Evolutionary conservation across 2,113 vertebrate genomes (phyloP).

Genomic region (Nycticebus coucang): DNA sequence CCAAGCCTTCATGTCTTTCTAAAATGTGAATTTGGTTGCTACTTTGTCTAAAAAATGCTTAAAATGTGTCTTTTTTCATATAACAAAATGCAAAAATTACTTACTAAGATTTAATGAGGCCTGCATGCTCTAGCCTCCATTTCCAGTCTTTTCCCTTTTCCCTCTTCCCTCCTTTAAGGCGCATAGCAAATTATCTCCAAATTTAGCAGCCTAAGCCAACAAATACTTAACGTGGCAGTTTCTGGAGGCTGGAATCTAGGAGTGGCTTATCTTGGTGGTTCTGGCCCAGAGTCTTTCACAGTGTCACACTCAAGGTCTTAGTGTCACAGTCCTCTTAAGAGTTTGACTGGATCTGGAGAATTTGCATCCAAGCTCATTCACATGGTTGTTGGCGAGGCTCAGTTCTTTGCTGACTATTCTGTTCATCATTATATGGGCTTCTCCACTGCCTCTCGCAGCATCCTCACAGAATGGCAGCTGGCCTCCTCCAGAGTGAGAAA

Average conservation of each 20-base stretch:
- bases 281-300: background rate
- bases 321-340: background rate
- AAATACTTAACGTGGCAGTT: background rate
- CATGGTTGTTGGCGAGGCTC: background rate
- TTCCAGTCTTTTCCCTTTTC: background rate
- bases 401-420: background rate
- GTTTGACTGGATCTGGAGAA: background rate
- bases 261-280: background rate
- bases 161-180: background rate
- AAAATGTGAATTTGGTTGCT: too few relatives aligned
- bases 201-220: background rate
- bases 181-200: background rate
- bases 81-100: background rate
- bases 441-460: background rate
- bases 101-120: background rate
- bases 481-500: background rate
- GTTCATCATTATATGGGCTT: background rate
- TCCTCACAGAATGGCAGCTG: background rate
- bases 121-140: background rate
- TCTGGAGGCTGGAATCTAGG: background rate
- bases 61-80: background rate
- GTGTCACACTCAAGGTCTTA: background rate
- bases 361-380: background rate
- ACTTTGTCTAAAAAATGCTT: slow-evolving; percentile 29
- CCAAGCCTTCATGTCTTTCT: too few relatives aligned